Evolutionary conservation across 1,140 invertebrate species (phyloP), one percentile per base, ranked within the genome.

Genomic region (Heterodera schachtii): DNA sequence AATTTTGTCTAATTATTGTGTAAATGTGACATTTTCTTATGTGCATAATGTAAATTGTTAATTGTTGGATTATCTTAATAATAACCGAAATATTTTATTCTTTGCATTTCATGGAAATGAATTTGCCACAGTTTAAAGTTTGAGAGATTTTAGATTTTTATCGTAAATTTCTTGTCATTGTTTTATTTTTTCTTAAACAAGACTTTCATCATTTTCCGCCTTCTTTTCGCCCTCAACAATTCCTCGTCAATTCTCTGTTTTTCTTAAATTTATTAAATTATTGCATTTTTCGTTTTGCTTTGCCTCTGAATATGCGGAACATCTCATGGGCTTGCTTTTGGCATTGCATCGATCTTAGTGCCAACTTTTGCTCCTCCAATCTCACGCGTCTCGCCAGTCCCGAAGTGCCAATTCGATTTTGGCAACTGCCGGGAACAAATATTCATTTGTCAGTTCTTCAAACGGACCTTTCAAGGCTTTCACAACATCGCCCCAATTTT

Each of bases 401-500:
- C 57, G 80, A 79, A 43, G 31, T 64, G 67, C 75, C 73, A 44
- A 41, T 41, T 41, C 46, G 57, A 43, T 76, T 43, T 69, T 74
- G 75, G 46, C 80, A 81, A 57, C 80, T 81, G 49, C 66, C n/a
- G 69, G 41, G 52, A 57, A 8, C n/a, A 44, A 49, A 44, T 44
- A 46, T 44, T 43, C 21, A 46, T 31, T 31, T 31, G 49, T 52
- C 6, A 52, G 11, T 41, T 79, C 21, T 19, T 16, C 13, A 77
- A 71, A n/a, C 52, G 57, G 52, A 77, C 75, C 60, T 81, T 77
- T 76, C 16, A 19, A 81, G 52, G n/a, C 19, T 64, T n/a, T 66
- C n/a, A 44, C 80, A 81, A 47, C 80, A 81, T 44, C 52, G 70
- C 19, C 75, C 80, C 21, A 81, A 81, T 21, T 81, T 81, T 81